Percentiles rank a stretch among this genome's conserved stretches.
Conservation (phyloP, 1,140 invertebrate species). For the Cryptotermes secundus region DNA sequence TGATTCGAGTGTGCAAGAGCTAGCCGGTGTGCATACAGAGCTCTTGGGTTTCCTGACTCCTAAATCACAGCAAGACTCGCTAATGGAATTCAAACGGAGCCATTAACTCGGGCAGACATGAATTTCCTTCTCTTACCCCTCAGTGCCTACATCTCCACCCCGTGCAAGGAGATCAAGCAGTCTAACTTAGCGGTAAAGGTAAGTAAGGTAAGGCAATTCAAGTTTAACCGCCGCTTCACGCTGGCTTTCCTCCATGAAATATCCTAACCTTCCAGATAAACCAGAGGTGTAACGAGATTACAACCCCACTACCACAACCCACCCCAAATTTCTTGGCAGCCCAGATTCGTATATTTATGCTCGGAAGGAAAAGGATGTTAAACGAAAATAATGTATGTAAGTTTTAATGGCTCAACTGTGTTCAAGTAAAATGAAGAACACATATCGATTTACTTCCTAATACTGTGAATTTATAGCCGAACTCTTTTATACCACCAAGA, state of each 20-base stretch:
- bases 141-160: not conserved
- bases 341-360: no score
- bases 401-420: no score
- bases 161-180: not conserved
- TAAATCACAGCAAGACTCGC: not conserved
- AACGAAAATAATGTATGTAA: no score
- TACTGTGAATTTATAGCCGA: no score
- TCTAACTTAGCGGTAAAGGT: not conserved
- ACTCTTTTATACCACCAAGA: no score
- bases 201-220: not conserved
- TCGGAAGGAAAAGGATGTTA: no score
- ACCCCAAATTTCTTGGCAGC: no score
- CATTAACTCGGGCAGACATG: not conserved
- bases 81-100: constrained; percentile 11
- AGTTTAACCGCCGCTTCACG: not conserved
- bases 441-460: no score
- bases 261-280: not conserved
- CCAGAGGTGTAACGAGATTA: not conserved
- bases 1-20: not conserved
- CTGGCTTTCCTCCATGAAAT: not conserved
- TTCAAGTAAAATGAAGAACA: no score
- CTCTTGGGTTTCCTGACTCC: not conserved
- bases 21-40: not conserved
- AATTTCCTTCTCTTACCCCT: not conserved
- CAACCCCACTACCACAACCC: not conserved